Conservation (phyloP, 2,113 vertebrate genomes). For the Helogale parvula region DNA sequence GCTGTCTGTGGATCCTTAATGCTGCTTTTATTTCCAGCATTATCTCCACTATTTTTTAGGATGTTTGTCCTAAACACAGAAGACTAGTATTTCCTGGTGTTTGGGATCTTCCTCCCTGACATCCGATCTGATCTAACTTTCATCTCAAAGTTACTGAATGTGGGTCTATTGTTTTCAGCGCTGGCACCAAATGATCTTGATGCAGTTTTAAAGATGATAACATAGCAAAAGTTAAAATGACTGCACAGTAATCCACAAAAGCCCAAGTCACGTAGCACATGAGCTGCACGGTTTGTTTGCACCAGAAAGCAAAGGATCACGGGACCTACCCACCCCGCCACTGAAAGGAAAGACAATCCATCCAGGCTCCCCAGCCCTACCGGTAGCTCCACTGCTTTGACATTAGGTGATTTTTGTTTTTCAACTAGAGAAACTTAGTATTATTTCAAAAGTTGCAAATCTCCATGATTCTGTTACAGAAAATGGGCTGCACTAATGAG, state of each 20-base stretch:
- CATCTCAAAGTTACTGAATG: not conserved
- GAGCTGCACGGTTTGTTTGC: too few species aligned
- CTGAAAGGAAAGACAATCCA: not conserved
- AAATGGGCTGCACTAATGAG: not conserved
- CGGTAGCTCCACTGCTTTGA: not conserved
- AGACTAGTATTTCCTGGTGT: not conserved
- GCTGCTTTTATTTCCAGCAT: not conserved
- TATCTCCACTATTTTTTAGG: not conserved
- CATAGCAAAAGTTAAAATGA: not conserved
- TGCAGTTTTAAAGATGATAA: not conserved
- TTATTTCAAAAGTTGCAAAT: not conserved
- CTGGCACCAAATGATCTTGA: not conserved
- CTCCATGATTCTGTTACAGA: not conserved
- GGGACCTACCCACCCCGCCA: not conserved
- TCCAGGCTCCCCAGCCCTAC: not conserved
- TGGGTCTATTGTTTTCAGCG: not conserved
- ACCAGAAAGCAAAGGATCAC: not conserved
- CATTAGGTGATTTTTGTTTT: not conserved
- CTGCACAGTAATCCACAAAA: not conserved
- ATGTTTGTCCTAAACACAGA: not conserved
- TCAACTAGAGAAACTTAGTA: not conserved
- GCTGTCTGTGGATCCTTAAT: not conserved
- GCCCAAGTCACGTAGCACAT: accelerated
- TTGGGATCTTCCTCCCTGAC: not conserved
- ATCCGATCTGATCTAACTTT: not conserved